phyloP scores from a whole-genome alignment of 2,797 vertebrate species.

The Acanthurus tractus region DNA sequence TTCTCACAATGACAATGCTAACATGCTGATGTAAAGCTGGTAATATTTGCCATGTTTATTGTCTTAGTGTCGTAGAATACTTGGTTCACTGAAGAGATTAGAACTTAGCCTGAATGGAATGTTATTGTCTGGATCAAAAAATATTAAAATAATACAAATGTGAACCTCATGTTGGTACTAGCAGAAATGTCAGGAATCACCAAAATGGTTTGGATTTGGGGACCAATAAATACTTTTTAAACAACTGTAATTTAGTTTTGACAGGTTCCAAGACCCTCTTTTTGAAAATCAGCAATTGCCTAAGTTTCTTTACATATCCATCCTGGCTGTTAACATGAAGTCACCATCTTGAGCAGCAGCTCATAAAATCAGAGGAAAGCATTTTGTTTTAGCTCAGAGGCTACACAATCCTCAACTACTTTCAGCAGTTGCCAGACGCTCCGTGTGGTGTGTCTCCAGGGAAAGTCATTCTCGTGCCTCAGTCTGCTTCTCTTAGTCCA shows the following conservation, averaged over 20 bases:
- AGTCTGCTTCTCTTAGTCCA: conserved; percentile 6
- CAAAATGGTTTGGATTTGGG: not conserved
- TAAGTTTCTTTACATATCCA: too few species aligned
- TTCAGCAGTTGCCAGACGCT: not conserved
- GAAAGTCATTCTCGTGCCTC: conserved; percentile 2
- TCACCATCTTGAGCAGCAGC: too few species aligned
- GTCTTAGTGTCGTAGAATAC: not conserved
- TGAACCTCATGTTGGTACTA: not conserved
- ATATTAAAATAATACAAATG: not conserved
- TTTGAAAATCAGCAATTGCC: not conserved
- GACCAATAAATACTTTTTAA: not conserved
- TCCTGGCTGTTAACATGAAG: too few species aligned
- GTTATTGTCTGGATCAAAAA: not conserved
- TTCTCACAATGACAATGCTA: too few species aligned
- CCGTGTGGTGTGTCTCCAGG: conserved; percentile 18
- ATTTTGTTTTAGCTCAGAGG: conserved; percentile 26
- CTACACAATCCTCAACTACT: not conserved
- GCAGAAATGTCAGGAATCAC: not conserved
- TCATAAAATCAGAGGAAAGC: too few species aligned
- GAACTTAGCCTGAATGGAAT: not conserved
- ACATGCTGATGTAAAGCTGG: too few species aligned
- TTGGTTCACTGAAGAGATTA: not conserved
- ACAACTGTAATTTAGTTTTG: not conserved
- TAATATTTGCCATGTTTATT: not conserved
- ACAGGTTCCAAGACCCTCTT: not conserved